These are phyloP conservation scores for Lasioglossum pauxillum DNA, from an alignment of 2,888 invertebrate genomes.

Conservation along the genomic window DNA sequence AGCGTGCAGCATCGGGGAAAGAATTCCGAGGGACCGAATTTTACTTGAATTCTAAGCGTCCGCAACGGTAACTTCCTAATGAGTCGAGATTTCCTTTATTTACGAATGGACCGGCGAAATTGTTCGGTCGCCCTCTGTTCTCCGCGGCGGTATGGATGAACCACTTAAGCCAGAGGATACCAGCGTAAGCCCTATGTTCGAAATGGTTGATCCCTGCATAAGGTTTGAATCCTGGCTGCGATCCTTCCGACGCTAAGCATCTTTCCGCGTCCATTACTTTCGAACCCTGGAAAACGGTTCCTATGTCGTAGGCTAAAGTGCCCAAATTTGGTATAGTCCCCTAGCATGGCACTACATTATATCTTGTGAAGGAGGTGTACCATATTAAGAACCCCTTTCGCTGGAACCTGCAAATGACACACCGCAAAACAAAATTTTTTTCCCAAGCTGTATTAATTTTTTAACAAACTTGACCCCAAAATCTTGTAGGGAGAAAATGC, in stretches of 20 bases:
- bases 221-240: not conserved
- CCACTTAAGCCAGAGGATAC: conserved; percentile 3
- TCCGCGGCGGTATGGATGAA: not conserved
- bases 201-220: not conserved
- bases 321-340: too few species aligned
- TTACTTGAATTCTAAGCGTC: conserved; percentile 14
- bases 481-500: too few species aligned
- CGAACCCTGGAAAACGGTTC: not conserved
- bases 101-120: not conserved
- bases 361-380: too few species aligned
- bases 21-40: not conserved
- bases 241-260: not conserved
- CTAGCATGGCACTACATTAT: too few species aligned
- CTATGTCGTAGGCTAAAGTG: too few species aligned
- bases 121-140: not conserved
- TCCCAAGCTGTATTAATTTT: too few species aligned
- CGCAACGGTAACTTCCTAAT: not conserved
- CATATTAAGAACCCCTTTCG: too few species aligned
- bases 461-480: too few species aligned
- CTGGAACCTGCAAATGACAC: too few species aligned
- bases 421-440: too few species aligned
- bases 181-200: not conserved
- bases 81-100: not conserved
- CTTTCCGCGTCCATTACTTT: not conserved
- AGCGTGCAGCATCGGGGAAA: conserved; percentile 4